Base-by-base conservation (phyloP, 2,888 invertebrate genomes). In the Eumacrocentrus americanus region DNA sequence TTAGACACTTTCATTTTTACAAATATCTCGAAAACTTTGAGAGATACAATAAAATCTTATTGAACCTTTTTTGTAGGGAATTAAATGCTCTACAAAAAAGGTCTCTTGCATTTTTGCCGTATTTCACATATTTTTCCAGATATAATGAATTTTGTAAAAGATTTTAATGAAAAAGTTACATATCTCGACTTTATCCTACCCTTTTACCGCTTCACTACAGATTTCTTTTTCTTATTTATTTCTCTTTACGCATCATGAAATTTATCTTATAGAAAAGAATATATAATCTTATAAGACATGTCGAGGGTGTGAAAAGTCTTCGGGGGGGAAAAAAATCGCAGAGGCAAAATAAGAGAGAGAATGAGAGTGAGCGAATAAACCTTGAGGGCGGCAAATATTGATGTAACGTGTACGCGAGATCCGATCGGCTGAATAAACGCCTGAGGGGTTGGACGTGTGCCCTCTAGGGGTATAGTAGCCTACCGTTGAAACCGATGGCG, bases 301-400 rank as follows among this genome's bases (percentile, higher is more conserved):
- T 44, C n/a, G 14, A 23, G 3, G 23, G 25, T 46, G 23, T 46
- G 46, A 46, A 46, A 11, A 20, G 44, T 12, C 22, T 9, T 46
- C 9, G 20, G 20, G 14, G 22, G 7, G 12, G 23, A 23, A 23
- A n/a, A 25, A 12, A 23, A 12, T 25, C 12, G 14, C 25, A 53
- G 47, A 38, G 44, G 25, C 53, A 42, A 34, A 46, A 23, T 38
- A 40, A 37, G 37, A 29, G 35, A 40, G n/a, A 12, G 38, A 50
- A 34, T 20, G 47, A 37, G 40, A 34, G 47, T 37, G 5, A 37
- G 50, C 20, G 34, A 42, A 50, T 51, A 58, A 44, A 38, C 58
- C 58, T 51, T 25, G 22, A 42, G 51, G 48, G 55, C 58, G 29
- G 53, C 60, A 67, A 67, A 69, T 66, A 67, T 67, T 69, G 66